These are phyloP conservation scores for Rhinella marina DNA, from an alignment of 2,797 vertebrate genomes.

Conservation along the genomic window DNA sequence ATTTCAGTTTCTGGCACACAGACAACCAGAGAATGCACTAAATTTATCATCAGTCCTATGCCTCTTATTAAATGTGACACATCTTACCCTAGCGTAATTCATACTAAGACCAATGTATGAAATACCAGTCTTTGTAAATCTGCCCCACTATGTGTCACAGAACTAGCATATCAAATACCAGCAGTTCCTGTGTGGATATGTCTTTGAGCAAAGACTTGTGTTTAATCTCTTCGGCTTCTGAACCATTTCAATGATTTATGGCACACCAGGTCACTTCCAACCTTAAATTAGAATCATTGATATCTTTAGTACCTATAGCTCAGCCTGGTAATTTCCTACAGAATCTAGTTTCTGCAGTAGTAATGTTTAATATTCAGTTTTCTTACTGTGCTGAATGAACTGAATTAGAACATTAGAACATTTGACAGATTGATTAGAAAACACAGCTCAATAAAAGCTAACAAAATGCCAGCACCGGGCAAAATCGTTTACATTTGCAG, in stretches of 20 bases:
- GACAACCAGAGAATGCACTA: too few relatives aligned
- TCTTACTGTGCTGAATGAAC: not conserved
- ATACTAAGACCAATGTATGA: too few relatives aligned
- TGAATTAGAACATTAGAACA: not conserved
- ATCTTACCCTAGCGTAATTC: too few relatives aligned
- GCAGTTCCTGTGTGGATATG: not conserved
- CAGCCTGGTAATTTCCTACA: not conserved
- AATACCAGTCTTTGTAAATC: too few relatives aligned
- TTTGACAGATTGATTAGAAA: not conserved
- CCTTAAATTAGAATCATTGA: not conserved
- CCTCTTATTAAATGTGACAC: too few relatives aligned
- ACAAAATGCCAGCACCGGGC: not conserved
- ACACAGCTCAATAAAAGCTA: not conserved
- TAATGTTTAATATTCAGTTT: not conserved
- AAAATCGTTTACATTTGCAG: not conserved
- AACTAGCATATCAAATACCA: not conserved
- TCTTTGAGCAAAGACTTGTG: not conserved
- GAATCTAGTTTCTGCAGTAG: not conserved
- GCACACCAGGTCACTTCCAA: not conserved
- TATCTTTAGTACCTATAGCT: not conserved
- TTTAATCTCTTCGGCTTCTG: not conserved
- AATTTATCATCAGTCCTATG: too few relatives aligned
- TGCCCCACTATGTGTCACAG: too few relatives aligned
- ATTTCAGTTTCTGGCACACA: too few relatives aligned
- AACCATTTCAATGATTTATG: slow-evolving; percentile 4